Conservation (phyloP, 1,140 invertebrate genomes). For the Zophobas morio region DNA sequence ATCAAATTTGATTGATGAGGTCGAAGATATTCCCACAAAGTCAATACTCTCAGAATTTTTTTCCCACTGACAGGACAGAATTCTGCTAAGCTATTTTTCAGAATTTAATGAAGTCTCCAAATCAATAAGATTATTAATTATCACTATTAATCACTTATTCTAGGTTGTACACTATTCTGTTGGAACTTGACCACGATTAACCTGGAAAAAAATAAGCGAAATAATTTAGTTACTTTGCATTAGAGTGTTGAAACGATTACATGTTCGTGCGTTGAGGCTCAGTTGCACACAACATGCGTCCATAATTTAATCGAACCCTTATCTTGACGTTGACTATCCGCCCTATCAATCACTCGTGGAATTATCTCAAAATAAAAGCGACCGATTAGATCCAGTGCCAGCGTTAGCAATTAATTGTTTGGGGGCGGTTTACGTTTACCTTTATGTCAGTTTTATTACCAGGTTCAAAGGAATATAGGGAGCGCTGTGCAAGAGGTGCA, state of each 20-base stretch:
- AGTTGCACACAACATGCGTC: constrained; percentile 26
- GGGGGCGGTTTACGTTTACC: constrained; percentile 14
- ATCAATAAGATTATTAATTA: no score
- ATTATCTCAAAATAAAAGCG: constrained; percentile 26
- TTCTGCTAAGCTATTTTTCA: no score
- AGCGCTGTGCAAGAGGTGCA: constrained; percentile 7
- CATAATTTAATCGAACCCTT: constrained; percentile 38
- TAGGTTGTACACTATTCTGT: no score
- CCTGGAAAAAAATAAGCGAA: no score
- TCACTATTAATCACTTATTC: no score
- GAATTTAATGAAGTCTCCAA: no score
- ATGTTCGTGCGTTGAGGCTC: constrained; percentile 6
- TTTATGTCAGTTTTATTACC: constrained; percentile 13
- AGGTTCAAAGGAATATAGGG: constrained; percentile 16
- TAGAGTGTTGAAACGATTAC: not conserved
- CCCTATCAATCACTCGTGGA: constrained; percentile 26
- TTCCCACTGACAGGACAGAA: not conserved
- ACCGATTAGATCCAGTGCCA: constrained; percentile 16
- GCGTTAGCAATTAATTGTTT: constrained; percentile 15
- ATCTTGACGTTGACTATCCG: constrained; percentile 35
- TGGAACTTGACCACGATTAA: no score
- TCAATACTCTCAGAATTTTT: constrained; percentile 5
- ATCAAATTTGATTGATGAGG: constrained; percentile 35
- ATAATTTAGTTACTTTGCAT: no score
- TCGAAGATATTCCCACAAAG: constrained; percentile 18